phyloP scores from a whole-genome alignment of 2,888 invertebrate genomes.

The Hoplodrina blanda region DNA sequence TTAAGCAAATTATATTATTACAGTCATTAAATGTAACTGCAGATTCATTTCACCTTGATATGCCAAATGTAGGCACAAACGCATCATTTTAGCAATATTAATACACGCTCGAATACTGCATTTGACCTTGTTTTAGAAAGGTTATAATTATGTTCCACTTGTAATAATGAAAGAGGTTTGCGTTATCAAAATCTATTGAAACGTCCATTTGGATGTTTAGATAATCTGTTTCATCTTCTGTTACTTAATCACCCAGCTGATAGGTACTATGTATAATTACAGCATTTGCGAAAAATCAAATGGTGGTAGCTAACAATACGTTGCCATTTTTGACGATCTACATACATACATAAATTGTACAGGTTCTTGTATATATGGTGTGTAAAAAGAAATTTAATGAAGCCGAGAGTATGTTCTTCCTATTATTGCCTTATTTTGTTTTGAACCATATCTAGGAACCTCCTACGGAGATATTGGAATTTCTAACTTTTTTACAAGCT shows the following conservation, averaged over 20 bases:
- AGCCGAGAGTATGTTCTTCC: too few species aligned
- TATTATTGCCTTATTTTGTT: too few species aligned
- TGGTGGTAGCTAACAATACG: too few species aligned
- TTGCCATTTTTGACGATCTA: too few species aligned
- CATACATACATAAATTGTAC: too few species aligned
- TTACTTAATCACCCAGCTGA: neutral
- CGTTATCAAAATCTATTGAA: slow-evolving; percentile 20
- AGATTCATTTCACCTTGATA: slow-evolving; percentile 54
- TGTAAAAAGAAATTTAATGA: too few species aligned
- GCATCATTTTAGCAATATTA: slow-evolving; percentile 44
- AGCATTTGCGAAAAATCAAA: neutral
- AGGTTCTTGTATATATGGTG: too few species aligned
- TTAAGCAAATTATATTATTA: slow-evolving; percentile 38
- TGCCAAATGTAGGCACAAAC: slow-evolving; percentile 24
- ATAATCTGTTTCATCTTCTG: slow-evolving; percentile 11
- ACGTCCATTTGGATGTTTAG: slow-evolving; percentile 18
- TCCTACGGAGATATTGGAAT: too few species aligned
- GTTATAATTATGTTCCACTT: slow-evolving; percentile 42
- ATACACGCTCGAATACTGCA: slow-evolving; percentile 17
- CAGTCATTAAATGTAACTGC: slow-evolving; percentile 39
- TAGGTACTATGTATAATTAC: neutral
- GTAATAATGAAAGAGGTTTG: slow-evolving; percentile 29
- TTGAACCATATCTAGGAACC: too few species aligned
- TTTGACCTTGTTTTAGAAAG: slow-evolving; percentile 30
- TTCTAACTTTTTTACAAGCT: too few species aligned